phyloP scores from a whole-genome alignment of 2,797 vertebrate species.

The Orientallactaga sibirica region DNA sequence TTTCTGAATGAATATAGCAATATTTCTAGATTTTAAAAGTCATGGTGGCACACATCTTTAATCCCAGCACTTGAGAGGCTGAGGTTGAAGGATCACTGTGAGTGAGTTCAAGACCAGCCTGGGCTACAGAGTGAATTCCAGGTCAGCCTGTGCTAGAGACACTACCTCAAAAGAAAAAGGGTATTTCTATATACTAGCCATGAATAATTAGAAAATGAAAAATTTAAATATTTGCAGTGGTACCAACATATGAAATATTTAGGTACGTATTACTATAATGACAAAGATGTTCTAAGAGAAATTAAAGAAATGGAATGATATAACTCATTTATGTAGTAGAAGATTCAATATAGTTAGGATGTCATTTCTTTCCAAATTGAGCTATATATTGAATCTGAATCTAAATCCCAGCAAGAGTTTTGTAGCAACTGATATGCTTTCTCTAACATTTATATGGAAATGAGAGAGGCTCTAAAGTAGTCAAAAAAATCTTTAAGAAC shows the following conservation, averaged over 20 bases:
- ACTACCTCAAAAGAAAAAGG: too few relatives aligned
- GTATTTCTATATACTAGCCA: background rate
- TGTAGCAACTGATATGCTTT: background rate
- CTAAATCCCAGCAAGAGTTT: slow-evolving; percentile 37
- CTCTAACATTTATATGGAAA: slow-evolving; percentile 34
- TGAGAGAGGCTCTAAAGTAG: slow-evolving; percentile 14
- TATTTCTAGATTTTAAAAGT: slow-evolving; percentile 42
- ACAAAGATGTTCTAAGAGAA: background rate
- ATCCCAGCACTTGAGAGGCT: too few relatives aligned
- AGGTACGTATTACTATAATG: slow-evolving; percentile 21
- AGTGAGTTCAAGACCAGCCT: too few relatives aligned
- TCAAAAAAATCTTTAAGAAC: slow-evolving; percentile 26
- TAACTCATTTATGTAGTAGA: background rate
- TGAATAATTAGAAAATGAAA: slow-evolving; percentile 19
- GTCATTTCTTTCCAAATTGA: background rate
- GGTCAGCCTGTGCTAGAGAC: too few relatives aligned
- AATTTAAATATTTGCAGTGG: slow-evolving; percentile 8
- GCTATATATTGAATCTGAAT: background rate
- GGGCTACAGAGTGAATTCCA: too few relatives aligned
- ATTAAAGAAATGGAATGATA: background rate
- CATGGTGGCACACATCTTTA: too few relatives aligned
- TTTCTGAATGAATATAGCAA: slow-evolving; percentile 35
- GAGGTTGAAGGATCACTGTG: too few relatives aligned
- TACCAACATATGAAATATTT: background rate
- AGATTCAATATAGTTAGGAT: background rate